These are phyloP conservation scores for Marronus borbonicus DNA, from an alignment of 2,888 invertebrate genomes.

Conservation along the genomic window DNA sequence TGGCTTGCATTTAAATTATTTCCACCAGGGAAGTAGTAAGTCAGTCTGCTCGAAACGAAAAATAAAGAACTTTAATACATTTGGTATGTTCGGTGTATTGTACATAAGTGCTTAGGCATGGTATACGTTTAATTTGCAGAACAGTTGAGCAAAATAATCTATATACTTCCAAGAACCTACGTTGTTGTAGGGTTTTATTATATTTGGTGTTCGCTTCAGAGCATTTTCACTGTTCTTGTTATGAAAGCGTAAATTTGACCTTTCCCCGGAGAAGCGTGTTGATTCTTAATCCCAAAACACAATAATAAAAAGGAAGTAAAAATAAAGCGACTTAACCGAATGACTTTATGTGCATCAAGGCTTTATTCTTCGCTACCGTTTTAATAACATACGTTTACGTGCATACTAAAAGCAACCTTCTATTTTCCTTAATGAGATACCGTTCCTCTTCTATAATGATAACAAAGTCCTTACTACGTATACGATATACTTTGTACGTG, in stretches of 20 bases:
- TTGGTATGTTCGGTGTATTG: no score
- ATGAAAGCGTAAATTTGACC: neutral
- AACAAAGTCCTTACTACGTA: conserved; percentile 6
- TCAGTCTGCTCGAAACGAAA: no score
- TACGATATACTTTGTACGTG: neutral
- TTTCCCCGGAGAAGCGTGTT: neutral
- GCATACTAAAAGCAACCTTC: neutral
- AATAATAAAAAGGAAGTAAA: conserved; percentile 15
- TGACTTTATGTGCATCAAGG: conserved; percentile 15
- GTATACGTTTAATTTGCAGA: no score
- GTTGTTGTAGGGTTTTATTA: neutral
- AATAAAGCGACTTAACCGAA: neutral
- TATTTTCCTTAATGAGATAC: conserved; percentile 5
- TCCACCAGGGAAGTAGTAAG: no score
- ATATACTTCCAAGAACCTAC: neutral
- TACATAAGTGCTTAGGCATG: no score
- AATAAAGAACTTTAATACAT: no score
- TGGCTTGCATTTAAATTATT: no score
- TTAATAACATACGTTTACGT: conserved; percentile 19
- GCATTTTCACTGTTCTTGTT: neutral
- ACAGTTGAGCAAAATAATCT: no score
- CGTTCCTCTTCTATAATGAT: neutral
- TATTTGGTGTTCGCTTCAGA: neutral
- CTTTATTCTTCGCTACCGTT: conserved; percentile 6
- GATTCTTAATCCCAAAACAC: conserved; percentile 13